Evolutionary conservation across 2,113 vertebrate genomes (phyloP), one percentile per base, ranked within the genome.

Genomic region (Pollachius pollachius): DNA sequence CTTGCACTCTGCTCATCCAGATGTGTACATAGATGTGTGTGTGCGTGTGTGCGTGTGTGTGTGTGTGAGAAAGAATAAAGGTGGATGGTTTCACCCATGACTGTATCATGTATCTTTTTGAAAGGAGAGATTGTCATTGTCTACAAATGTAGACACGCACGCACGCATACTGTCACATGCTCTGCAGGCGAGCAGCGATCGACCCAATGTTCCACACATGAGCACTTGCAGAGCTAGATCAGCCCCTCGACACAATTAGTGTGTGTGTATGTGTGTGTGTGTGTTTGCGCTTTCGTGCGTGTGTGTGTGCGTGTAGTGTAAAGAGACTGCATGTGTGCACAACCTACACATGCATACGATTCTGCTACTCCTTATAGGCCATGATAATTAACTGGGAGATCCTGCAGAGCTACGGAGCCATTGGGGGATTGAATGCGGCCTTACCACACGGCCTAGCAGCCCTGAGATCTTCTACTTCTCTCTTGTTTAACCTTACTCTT

Each of bases 41-140:
- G 54, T 72, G 34, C 30, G 3, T 12, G 62, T 4, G 8, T 25
- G 3, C 34, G 61, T 62, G 61, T 62, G 61, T 30, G 23, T 62
- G 54, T 72, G 34, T 48, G 3, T 12, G 62, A 0, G 23, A 0
- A 23, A 23, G 23, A 56, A 59, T 30, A 56, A 17, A 34, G 4
- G 30, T 34, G 30, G 6, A 58, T 52, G 65, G 62, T 67, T 78
- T 69, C 73, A 69, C 70, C 69, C 73, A 78, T 76, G 68, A 76
- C 68, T 52, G 60, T 70, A 25, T 70, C 57, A 62, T 77, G 71
- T 68, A 37, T 54, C 41, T 34, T 52, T 15, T 30, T 54, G 56
- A 9, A 9, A 3, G 23, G 25, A 23, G 21, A 52, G 52, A 52
- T 56, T 16, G 65, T 23, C 56, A 27, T 76, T 41, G 48, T 68